A percentile compares a stretch with the other conserved stretches of the same genome.
Evolutionary conservation across 2,888 invertebrate species (phyloP).

Genomic region (Callimorpha dominula): DNA sequence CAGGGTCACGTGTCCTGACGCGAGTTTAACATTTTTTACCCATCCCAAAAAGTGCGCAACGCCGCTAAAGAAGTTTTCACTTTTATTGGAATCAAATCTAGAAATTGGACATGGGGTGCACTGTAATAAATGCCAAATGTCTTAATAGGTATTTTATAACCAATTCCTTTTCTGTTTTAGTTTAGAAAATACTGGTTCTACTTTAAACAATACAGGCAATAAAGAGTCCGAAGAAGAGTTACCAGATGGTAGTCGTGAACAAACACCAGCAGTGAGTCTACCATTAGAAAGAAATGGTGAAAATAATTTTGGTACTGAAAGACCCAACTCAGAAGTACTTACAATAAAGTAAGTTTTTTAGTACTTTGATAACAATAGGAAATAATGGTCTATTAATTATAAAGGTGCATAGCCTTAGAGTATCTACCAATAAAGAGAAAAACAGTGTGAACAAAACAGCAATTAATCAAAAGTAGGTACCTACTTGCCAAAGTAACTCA

Average conservation of each 20-base stretch:
- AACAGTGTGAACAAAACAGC: too few species aligned
- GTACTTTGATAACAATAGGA: background rate
- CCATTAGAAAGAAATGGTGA: slow-evolving; percentile 5
- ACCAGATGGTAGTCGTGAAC: background rate
- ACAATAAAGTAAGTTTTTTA: slow-evolving; percentile 2
- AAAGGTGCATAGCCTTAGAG: background rate
- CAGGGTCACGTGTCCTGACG: too few species aligned
- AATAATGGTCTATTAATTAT: too few species aligned
- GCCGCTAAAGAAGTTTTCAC: too few species aligned
- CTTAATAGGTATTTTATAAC: background rate
- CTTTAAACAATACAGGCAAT: slow-evolving; percentile 13
- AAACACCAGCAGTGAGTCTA: background rate
- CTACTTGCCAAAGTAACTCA: too few species aligned
- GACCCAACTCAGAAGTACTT: background rate
- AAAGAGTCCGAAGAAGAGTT: background rate
- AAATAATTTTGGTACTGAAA: background rate
- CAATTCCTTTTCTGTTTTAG: slow-evolving; percentile 15
- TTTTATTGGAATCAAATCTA: too few species aligned
- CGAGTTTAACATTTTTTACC: too few species aligned
- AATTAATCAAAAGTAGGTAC: too few species aligned
- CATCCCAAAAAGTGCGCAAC: too few species aligned
- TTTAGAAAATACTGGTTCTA: slow-evolving; percentile 21
- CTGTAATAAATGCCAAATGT: background rate
- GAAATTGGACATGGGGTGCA: too few species aligned
- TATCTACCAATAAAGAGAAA: too few species aligned